Percentiles rank a stretch among this genome's conserved stretches.
These are phyloP conservation scores for Zootoca vivipara DNA, from an alignment of 2,113 vertebrate species.

Conservation along the genomic window DNA sequence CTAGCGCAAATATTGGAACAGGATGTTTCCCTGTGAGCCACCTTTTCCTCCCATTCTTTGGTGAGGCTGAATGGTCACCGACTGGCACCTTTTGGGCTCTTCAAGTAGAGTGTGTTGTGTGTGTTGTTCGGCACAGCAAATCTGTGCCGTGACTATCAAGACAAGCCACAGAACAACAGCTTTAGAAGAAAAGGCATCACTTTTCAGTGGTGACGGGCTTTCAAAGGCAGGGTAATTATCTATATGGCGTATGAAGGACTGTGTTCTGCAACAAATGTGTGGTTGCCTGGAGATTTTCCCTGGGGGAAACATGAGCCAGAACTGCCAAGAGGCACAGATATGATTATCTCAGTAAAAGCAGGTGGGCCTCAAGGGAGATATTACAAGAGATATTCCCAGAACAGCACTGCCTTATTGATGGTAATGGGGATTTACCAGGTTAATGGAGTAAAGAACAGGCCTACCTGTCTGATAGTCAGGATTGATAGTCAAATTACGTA, in stretches of 20 bases:
- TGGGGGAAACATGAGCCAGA: not conserved
- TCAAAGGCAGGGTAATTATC: not conserved
- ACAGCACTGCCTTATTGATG: not conserved
- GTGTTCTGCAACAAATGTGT: not conserved
- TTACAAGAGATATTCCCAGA: not conserved
- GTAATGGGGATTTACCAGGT: not conserved
- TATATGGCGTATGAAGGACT: not conserved
- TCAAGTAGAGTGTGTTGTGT: not conserved
- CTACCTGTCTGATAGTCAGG: not conserved
- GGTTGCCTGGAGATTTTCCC: not conserved
- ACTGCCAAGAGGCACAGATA: constrained; percentile 2
- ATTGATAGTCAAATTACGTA: not conserved
- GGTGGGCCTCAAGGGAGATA: not conserved
- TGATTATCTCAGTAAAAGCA: not conserved
- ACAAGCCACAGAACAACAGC: not conserved
- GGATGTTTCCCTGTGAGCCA: constrained; percentile 63
- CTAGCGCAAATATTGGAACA: constrained; percentile 23
- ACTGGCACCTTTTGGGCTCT: constrained; percentile 10
- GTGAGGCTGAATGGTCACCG: constrained; percentile 18
- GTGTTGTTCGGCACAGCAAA: constrained; percentile 15
- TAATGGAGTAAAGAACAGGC: constrained; percentile 6
- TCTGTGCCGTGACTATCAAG: not conserved
- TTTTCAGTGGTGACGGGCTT: accelerated
- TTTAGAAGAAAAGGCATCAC: not conserved
- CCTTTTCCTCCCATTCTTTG: constrained; percentile 76